A percentile compares a stretch with the other conserved stretches of the same genome.
phyloP scores from a whole-genome alignment of 2,888 invertebrate species.

The Nebria brevicollis region DNA sequence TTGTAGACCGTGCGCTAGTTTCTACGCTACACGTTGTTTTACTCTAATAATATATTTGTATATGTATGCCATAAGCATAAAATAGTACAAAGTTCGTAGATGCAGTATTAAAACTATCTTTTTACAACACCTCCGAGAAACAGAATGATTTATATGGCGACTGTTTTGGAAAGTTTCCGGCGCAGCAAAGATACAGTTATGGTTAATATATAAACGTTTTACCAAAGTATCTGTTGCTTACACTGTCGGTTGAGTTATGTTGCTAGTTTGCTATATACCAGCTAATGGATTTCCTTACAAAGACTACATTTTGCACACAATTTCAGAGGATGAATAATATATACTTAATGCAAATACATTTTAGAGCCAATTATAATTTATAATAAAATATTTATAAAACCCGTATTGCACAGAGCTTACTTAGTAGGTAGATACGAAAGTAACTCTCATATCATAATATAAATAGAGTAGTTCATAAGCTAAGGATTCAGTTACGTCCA shows the following conservation, averaged over 20 bases:
- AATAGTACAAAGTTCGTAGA: conserved; percentile 11
- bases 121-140: neutral
- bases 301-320: neutral
- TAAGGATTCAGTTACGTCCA: neutral
- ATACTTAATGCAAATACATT: no score
- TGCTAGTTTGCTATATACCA: neutral
- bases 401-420: no score
- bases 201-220: conserved; percentile 9
- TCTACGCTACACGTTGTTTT: neutral
- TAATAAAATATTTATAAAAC: no score
- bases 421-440: no score
- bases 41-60: neutral
- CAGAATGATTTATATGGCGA: neutral
- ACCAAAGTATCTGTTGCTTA: conserved; percentile 12
- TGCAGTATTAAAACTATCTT: conserved; percentile 9
- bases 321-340: neutral
- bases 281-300: neutral
- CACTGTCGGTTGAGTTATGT: neutral
- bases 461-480: neutral
- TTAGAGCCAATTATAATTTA: no score
- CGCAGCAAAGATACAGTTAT: neutral
- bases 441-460: no score
- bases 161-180: neutral
- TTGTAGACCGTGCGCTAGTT: neutral
- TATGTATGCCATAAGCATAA: conserved; percentile 3